Evolutionary conservation across 2,113 vertebrate genomes (phyloP).

Genomic region (Suricata suricatta): DNA sequence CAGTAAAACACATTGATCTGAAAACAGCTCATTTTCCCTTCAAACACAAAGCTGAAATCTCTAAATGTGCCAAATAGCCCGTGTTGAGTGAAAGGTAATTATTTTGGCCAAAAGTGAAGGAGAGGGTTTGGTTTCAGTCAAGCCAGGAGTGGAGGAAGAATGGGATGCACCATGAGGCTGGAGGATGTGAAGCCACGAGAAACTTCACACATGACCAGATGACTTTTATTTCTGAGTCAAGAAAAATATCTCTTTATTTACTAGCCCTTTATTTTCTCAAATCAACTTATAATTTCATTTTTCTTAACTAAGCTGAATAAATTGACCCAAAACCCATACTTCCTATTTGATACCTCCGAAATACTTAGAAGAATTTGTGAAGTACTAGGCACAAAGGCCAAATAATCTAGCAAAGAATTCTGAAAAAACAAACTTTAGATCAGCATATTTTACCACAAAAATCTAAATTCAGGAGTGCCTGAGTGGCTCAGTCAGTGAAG

Average conservation of each 20-base stretch:
- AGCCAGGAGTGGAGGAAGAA: neutral
- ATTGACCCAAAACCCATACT: neutral
- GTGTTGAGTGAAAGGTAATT: neutral
- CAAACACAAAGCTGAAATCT: slow-evolving; percentile 6
- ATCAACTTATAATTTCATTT: slow-evolving; percentile 33
- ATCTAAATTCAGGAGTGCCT: neutral
- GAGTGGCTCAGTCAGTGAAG: too few species aligned
- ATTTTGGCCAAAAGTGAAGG: slow-evolving; percentile 6
- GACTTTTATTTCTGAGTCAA: slow-evolving; percentile 39
- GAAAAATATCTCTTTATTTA: neutral
- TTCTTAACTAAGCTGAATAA: slow-evolving; percentile 40
- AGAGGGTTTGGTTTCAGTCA: neutral
- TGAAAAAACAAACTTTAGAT: neutral
- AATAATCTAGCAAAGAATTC: slow-evolving; percentile 2
- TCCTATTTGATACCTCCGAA: slow-evolving; percentile 3
- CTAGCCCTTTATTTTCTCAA: slow-evolving; percentile 17
- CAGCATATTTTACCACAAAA: slow-evolving; percentile 33
- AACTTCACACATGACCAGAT: neutral
- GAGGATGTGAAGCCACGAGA: neutral
- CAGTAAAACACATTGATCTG: neutral
- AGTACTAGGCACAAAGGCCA: slow-evolving; percentile 4
- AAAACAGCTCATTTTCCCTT: neutral
- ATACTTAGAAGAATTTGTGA: neutral
- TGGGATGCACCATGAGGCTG: neutral
- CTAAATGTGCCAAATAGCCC: neutral